Evolutionary conservation across 2,797 vertebrate species (phyloP), one percentile per base, ranked within the genome.

Genomic region (Helostoma temminkii): DNA sequence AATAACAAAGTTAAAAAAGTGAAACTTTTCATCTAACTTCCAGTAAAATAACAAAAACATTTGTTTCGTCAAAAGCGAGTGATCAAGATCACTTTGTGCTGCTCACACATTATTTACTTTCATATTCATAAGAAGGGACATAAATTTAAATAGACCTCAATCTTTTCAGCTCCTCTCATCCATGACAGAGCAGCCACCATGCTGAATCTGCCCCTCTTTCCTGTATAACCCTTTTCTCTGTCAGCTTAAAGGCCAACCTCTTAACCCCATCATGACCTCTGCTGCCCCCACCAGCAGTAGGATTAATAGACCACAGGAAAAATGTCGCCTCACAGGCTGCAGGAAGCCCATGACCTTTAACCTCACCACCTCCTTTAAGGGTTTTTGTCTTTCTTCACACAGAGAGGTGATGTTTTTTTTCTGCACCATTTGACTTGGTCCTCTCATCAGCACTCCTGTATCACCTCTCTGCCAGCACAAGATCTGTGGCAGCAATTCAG

Each of bases 321-420:
- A 87, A 78, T 73, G 52, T 36, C 56, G 34, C 81, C 65, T 71
- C 70, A 42, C 73, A 57, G 83, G 50, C 59, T 39, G 63, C 76
- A 82, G 74, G 81, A 70, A 74, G 71, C 71, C 26, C 58, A 62
- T 84, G 77, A 91, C 84, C 90, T 78, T 69, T 88, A 30, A 86
- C 80, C 79, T 73, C 76, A 21, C 22, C 61, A 21, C 39, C 58
- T 72, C 48, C 39, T 49, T 78, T 69, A 1, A 26, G 47, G 15
- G 28, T 32, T 46, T 45, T 42, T 41, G n/a, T n/a, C n/a, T n/a
- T 37, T 65, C 59, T 67, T 71, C 45, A 4, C 0, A 45, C 57
- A 21, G 62, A 50, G 69, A 74, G 71, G 57, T 63, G 60, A 59
- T 1, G 21, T 47, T 78, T 80, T 47, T 78, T 80, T 84, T 81